A percentile compares a stretch with the other conserved stretches of the same genome.
Evolutionary conservation across 2,888 invertebrate genomes (phyloP).

Genomic region (Pachydiplax longipennis): DNA sequence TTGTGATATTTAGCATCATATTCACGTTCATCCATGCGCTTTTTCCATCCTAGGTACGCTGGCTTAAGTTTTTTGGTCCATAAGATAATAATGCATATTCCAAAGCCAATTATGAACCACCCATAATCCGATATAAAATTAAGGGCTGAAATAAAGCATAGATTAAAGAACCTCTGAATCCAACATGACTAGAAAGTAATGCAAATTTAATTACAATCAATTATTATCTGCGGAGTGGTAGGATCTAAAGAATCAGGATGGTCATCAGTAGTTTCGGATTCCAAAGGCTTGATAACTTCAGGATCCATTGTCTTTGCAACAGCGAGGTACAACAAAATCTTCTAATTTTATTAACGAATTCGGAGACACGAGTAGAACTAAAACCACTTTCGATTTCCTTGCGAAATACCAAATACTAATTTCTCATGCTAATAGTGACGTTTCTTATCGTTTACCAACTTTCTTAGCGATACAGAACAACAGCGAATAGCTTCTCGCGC

Average conservation of each 20-base stretch:
- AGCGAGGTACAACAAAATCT: no score
- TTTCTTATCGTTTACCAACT: no score
- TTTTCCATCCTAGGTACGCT: neutral
- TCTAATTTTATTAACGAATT: no score
- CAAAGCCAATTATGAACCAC: neutral
- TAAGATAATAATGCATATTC: neutral
- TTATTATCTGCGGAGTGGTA: neutral
- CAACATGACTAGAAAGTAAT: neutral
- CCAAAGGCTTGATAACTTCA: no score
- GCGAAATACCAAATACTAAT: no score
- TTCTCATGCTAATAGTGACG: no score
- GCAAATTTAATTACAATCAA: neutral
- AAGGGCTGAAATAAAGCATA: neutral
- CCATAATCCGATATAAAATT: neutral
- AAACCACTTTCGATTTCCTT: no score
- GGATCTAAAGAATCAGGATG: neutral
- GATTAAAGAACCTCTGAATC: neutral
- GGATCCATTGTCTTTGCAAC: no score
- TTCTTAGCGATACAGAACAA: no score
- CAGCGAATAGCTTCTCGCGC: no score
- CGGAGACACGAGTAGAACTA: no score
- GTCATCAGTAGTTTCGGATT: no score
- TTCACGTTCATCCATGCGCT: neutral
- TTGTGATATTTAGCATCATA: conserved; percentile 19
- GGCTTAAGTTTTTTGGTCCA: neutral